phyloP scores from a whole-genome alignment of 2,797 vertebrate genomes.

The Hafferia zeledoni region DNA sequence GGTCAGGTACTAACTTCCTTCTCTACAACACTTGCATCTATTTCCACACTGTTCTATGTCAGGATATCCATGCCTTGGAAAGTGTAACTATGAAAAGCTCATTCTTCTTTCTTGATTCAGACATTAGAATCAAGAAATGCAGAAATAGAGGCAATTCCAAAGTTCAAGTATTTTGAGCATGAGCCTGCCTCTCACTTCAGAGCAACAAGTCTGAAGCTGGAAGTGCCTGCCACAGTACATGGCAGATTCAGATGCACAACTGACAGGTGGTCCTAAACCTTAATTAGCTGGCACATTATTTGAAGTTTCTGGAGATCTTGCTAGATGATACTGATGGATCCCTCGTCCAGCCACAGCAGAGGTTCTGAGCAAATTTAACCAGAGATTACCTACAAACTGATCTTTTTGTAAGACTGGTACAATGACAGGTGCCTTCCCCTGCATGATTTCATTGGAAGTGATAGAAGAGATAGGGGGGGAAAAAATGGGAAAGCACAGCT shows the following conservation, averaged over 20 bases:
- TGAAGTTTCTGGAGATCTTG: background rate
- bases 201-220: background rate
- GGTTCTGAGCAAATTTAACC: background rate
- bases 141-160: background rate
- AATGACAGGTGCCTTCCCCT: background rate
- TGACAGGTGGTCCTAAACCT: background rate
- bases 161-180: background rate
- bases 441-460: background rate
- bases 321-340: background rate
- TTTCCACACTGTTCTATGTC: background rate
- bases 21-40: background rate
- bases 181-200: background rate
- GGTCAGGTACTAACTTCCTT: background rate
- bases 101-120: background rate
- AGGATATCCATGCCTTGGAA: background rate
- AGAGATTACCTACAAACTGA: background rate
- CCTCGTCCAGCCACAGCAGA: background rate
- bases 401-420: background rate
- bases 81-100: background rate
- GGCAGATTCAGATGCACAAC: fast-evolving
- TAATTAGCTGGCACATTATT: background rate
- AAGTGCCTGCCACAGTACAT: background rate
- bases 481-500: background rate
- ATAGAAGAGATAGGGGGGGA: background rate
- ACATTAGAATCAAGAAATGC: background rate